Percentiles rank a stretch among this genome's conserved stretches.
phyloP scores from a whole-genome alignment of 1,140 invertebrate genomes.

The Manduca sexta region DNA sequence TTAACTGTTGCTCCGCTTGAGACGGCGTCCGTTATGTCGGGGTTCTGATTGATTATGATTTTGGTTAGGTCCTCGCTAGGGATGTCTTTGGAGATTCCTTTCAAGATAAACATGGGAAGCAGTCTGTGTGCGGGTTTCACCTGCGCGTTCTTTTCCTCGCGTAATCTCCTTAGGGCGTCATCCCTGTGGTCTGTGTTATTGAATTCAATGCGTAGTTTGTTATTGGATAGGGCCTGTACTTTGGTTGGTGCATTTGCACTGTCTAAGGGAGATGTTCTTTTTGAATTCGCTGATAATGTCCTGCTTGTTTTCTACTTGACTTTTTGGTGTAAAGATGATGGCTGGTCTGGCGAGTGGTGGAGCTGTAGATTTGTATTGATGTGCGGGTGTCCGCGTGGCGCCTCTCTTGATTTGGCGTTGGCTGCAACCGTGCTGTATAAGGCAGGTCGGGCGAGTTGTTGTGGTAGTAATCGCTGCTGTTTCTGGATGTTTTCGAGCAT shows the following conservation, averaged over 20 bases:
- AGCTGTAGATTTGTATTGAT: no score
- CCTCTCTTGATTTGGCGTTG: no score
- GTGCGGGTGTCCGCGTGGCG: no score
- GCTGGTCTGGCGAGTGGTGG: neutral
- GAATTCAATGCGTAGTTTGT: slow-evolving; percentile 13
- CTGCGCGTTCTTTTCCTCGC: no score
- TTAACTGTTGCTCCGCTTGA: neutral
- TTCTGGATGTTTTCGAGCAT: no score
- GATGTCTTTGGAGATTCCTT: neutral
- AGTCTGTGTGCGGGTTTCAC: neutral
- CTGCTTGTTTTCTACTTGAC: neutral
- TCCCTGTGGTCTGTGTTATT: slow-evolving; percentile 9
- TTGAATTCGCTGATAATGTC: neutral
- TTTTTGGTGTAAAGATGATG: neutral
- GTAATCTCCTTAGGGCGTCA: slow-evolving; percentile 1
- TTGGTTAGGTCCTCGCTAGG: neutral
- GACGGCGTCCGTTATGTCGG: neutral
- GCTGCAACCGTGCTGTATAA: no score
- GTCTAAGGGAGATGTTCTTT: neutral
- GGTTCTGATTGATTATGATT: slow-evolving; percentile 3
- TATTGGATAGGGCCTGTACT: slow-evolving; percentile 6
- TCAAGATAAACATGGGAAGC: neutral
- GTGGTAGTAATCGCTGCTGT: no score
- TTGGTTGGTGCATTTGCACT: slow-evolving; percentile 1
- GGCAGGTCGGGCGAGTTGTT: no score